phyloP scores from a whole-genome alignment of 2,113 vertebrate genomes.

The Machaerirhynchus nigripectus region DNA sequence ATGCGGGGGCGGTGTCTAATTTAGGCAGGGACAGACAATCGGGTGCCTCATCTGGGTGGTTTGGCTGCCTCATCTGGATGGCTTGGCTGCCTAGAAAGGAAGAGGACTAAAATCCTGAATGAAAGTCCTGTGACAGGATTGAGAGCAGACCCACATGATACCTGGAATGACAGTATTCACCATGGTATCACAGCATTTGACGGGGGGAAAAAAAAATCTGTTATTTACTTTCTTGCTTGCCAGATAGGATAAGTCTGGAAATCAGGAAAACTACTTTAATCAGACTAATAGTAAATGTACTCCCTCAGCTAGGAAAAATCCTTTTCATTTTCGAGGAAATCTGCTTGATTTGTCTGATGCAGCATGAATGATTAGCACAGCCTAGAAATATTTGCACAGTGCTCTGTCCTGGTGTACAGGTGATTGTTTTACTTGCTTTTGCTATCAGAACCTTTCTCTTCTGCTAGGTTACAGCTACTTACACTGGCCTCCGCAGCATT shows the following conservation, averaged over 20 bases:
- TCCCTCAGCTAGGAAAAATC: not conserved
- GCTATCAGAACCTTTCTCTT: not conserved
- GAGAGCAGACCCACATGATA: not conserved
- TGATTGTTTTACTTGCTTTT: not conserved
- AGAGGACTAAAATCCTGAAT: not conserved
- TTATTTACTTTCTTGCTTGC: not conserved
- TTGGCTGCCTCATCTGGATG: not conserved
- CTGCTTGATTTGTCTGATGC: not conserved
- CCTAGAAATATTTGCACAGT: not conserved
- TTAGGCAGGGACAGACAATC: not conserved
- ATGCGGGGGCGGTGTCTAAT: not conserved
- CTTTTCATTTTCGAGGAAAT: not conserved
- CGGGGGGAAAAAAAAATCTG: not conserved
- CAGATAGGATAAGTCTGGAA: not conserved
- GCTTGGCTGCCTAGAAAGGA: slow-evolving; percentile 30
- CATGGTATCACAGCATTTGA: rapidly evolving
- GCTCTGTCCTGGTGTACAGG: not conserved
- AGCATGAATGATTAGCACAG: not conserved
- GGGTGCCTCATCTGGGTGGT: not conserved
- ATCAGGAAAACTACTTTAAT: not conserved
- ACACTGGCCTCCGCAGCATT: not conserved
- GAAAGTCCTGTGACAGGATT: not conserved
- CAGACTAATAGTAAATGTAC: not conserved
- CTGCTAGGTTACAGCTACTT: not conserved
- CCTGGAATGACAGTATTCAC: not conserved